These are phyloP conservation scores for Halictus rubicundus DNA, from an alignment of 1,140 invertebrate genomes.

Conservation along the genomic window DNA sequence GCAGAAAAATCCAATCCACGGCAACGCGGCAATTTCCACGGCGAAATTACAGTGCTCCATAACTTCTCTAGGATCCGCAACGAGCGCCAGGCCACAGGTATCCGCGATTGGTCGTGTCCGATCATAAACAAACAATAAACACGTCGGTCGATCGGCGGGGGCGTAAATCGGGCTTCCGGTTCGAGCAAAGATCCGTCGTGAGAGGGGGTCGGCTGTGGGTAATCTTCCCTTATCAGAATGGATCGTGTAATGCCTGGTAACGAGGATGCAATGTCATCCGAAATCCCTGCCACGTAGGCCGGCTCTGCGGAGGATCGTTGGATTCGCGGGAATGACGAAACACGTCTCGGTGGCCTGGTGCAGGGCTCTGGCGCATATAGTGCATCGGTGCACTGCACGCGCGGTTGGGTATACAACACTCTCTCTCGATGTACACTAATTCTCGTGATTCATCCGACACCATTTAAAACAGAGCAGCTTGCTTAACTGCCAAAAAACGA, in stretches of 20 bases:
- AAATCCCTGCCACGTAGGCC: conserved; percentile 60
- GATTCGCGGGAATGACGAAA: conserved; percentile 62
- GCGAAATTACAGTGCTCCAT: too few species aligned
- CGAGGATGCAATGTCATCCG: conserved; percentile 66
- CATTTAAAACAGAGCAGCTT: too few species aligned
- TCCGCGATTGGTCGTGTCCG: neutral
- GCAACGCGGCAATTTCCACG: neutral
- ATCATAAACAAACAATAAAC: conserved; percentile 43
- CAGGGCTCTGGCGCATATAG: too few species aligned
- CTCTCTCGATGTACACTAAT: too few species aligned
- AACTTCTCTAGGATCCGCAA: too few species aligned
- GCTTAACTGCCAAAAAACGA: too few species aligned
- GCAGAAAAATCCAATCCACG: too few species aligned
- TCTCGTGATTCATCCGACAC: too few species aligned
- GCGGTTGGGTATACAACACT: too few species aligned
- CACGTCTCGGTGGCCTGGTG: conserved; percentile 33
- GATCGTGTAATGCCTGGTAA: conserved; percentile 65
- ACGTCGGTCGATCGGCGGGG: neutral
- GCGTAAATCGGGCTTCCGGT: conserved; percentile 34
- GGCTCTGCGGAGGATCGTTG: conserved; percentile 59
- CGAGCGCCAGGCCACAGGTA: too few species aligned
- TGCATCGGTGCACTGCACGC: too few species aligned
- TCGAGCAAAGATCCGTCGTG: conserved; percentile 38
- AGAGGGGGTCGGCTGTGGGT: neutral
- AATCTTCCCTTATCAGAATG: conserved; percentile 60